Percentiles rank a stretch among this genome's conserved stretches.
phyloP scores from a whole-genome alignment of 1,140 invertebrate genomes.

The Melanaphis sacchari region DNA sequence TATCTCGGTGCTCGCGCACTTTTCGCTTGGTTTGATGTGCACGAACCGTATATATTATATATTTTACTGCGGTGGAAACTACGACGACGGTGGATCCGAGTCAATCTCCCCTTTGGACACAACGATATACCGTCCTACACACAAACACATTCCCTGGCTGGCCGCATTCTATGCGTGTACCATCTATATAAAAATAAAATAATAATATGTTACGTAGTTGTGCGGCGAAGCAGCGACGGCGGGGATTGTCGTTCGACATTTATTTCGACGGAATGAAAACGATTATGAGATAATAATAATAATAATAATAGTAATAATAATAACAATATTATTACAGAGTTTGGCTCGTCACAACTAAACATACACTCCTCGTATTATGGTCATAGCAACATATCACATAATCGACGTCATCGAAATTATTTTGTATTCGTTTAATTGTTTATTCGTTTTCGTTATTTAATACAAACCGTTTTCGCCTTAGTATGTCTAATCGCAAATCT shows the following conservation, averaged over 20 bases:
- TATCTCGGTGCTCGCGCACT: background rate
- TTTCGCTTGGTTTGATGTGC: conserved; percentile 2
- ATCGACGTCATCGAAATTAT: background rate
- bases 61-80: background rate
- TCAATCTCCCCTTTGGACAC: background rate
- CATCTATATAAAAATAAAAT: too few relatives aligned
- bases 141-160: background rate
- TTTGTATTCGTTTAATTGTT: background rate
- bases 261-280: too few relatives aligned
- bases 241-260: background rate
- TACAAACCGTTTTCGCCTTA: background rate
- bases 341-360: background rate
- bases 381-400: background rate
- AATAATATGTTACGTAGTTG: too few relatives aligned
- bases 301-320: too few relatives aligned
- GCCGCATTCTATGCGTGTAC: too few relatives aligned
- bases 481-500: too few relatives aligned
- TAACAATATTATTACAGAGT: background rate
- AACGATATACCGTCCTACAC: too few relatives aligned
- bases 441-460: background rate
- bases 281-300: too few relatives aligned
- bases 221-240: too few relatives aligned
- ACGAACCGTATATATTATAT: background rate
- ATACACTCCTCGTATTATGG: background rate
- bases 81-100: background rate